Conservation (phyloP, 1,140 invertebrate genomes). For the Eumaeus atala region DNA sequence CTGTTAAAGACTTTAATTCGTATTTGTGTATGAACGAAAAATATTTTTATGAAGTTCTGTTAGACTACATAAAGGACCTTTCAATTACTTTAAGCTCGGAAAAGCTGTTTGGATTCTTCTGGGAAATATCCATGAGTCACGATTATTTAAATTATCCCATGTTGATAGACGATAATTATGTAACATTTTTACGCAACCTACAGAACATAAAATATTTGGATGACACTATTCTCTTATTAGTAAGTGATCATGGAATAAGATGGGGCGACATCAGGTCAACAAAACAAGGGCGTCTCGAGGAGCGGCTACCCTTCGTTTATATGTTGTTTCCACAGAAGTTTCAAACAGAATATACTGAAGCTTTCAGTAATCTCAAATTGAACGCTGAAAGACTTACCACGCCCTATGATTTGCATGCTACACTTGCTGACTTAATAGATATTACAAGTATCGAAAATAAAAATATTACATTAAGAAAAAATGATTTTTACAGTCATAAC, state of each 20-base stretch:
- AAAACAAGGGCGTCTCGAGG: conserved; percentile 89
- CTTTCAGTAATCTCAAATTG: conserved; percentile 77
- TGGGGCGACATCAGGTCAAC: conserved; percentile 82
- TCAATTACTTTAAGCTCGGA: conserved; percentile 64
- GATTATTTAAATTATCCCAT: conserved; percentile 81
- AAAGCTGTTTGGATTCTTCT: conserved; percentile 83
- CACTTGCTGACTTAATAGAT: conserved; percentile 58
- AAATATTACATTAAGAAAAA: conserved; percentile 32
- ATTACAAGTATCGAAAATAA: conserved; percentile 36
- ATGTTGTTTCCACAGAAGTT: conserved; percentile 84
- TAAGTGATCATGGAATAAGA: conserved; percentile 94
- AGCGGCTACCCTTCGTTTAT: conserved; percentile 89
- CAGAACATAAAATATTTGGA: conserved; percentile 76
- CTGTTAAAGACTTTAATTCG: conserved; percentile 69
- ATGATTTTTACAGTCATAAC: conserved; percentile 22
- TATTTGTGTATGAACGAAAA: conserved; percentile 78
- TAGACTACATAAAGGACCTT: conserved; percentile 77
- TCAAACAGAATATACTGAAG: conserved; percentile 76
- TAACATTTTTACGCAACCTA: conserved; percentile 74
- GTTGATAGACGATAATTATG: conserved; percentile 77
- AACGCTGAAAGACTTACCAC: conserved; percentile 87
- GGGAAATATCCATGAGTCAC: conserved; percentile 83
- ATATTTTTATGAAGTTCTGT: conserved; percentile 72
- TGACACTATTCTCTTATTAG: conserved; percentile 82
- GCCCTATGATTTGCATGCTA: conserved; percentile 86